A percentile compares a stretch with the other conserved stretches of the same genome.
Evolutionary conservation across 2,888 invertebrate genomes (phyloP).

Genomic region (Brassicogethes aeneus): DNA sequence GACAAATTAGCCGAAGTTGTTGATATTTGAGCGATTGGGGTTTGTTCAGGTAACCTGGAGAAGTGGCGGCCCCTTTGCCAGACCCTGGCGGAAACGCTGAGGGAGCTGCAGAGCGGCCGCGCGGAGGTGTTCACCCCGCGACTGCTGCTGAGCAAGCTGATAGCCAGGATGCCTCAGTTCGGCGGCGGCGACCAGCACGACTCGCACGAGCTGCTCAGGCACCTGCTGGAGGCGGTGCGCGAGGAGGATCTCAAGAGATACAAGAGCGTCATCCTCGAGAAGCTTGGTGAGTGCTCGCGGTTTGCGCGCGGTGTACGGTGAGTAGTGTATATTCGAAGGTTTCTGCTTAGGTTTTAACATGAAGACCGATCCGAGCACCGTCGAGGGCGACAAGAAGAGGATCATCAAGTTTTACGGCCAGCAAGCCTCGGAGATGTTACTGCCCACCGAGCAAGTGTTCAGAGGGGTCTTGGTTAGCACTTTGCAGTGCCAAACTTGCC

Average conservation of each 20-base stretch:
- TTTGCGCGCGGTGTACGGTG: too few species aligned
- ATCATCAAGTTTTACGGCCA: slow-evolving; percentile 77
- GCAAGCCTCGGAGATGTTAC: slow-evolving; percentile 66
- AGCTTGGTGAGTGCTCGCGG: slow-evolving; percentile 55
- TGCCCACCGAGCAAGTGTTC: slow-evolving; percentile 85
- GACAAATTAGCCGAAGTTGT: slow-evolving; percentile 5
- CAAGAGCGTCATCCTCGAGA: slow-evolving; percentile 69
- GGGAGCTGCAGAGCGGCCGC: slow-evolving; percentile 57
- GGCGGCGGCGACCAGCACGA: slow-evolving; percentile 95
- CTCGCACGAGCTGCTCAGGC: slow-evolving; percentile 87
- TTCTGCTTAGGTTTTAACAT: slow-evolving; percentile 43
- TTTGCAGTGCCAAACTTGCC: slow-evolving; percentile 81
- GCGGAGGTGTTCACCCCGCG: slow-evolving; percentile 56
- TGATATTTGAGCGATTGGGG: slow-evolving; percentile 36
- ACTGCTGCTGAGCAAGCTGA: slow-evolving; percentile 54
- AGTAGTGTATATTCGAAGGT: neutral
- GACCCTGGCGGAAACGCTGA: slow-evolving; percentile 59
- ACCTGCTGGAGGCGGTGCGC: slow-evolving; percentile 80
- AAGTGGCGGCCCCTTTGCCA: slow-evolving; percentile 62
- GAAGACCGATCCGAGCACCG: slow-evolving; percentile 65
- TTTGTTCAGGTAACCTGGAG: too few species aligned
- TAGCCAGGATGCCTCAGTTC: slow-evolving; percentile 70
- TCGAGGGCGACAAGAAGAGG: slow-evolving; percentile 65
- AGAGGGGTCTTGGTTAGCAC: slow-evolving; percentile 88
- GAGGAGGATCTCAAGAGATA: slow-evolving; percentile 71